Conservation (phyloP, 2,888 invertebrate genomes). For the Cataglyphis altisquamis region DNA sequence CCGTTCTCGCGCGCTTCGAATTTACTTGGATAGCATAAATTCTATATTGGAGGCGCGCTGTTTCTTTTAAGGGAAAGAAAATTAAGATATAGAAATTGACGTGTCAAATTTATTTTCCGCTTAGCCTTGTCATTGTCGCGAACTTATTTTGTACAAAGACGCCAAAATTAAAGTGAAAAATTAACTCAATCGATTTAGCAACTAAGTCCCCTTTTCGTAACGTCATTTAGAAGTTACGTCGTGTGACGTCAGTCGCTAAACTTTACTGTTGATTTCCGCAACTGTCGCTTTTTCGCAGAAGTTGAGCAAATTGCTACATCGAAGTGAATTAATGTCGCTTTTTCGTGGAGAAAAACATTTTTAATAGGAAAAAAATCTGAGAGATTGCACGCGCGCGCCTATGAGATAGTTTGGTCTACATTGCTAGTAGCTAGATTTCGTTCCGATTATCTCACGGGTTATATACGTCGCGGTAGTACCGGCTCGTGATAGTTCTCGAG, state of each 20-base stretch:
- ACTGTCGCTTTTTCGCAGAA: slow-evolving; percentile 50
- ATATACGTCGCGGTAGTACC: slow-evolving; percentile 24
- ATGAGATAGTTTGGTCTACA: slow-evolving; percentile 64
- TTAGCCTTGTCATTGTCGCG: slow-evolving; percentile 6
- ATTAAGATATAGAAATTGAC: slow-evolving; percentile 8
- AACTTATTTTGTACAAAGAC: slow-evolving; percentile 7
- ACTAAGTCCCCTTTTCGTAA: neutral
- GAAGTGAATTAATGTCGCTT: slow-evolving; percentile 52
- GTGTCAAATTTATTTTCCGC: neutral
- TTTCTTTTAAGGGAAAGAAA: neutral
- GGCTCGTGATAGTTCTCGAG: slow-evolving; percentile 34
- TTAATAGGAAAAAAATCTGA: slow-evolving; percentile 29
- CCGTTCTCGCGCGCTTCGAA: neutral
- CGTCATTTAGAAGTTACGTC: slow-evolving; percentile 42
- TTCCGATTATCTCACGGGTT: slow-evolving; percentile 72
- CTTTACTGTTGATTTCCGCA: slow-evolving; percentile 54
- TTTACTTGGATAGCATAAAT: slow-evolving; percentile 3
- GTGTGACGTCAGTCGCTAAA: slow-evolving; percentile 49
- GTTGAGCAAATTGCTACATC: slow-evolving; percentile 50
- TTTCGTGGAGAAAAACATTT: slow-evolving; percentile 36
- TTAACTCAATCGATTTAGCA: slow-evolving; percentile 43
- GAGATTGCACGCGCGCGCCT: neutral
- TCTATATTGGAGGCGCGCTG: neutral
- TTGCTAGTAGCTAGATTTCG: slow-evolving; percentile 63
- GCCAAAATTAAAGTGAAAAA: slow-evolving; percentile 43